Conservation (phyloP, 2,888 invertebrate genomes). For the Pyrgus malvae region DNA sequence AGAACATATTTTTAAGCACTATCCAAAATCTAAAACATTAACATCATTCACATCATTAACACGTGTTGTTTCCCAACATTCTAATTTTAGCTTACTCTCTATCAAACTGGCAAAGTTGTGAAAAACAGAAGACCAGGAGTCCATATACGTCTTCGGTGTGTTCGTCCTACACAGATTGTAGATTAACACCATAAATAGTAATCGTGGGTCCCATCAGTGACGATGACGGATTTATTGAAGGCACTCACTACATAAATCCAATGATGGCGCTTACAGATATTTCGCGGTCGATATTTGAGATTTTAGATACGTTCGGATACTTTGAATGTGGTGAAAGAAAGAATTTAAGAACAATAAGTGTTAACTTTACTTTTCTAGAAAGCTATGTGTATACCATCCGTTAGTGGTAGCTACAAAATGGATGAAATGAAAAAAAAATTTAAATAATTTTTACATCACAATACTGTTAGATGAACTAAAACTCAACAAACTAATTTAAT, state of each 20-base stretch:
- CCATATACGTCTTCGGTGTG: conserved; percentile 17
- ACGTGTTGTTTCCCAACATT: not conserved
- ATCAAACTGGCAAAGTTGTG: not conserved
- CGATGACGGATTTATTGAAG: conserved; percentile 31
- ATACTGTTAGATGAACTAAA: no score
- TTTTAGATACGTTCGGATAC: conserved; percentile 17
- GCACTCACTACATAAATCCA: conserved; percentile 17
- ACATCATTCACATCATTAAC: no score
- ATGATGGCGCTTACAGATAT: conserved; percentile 19
- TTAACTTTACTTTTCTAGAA: not conserved
- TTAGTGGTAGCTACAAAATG: no score
- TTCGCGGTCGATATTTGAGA: conserved; percentile 20
- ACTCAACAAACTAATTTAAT: no score
- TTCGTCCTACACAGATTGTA: conserved; percentile 33
- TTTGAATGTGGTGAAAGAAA: conserved; percentile 26
- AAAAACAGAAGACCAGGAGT: conserved; percentile 18
- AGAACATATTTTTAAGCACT: no score
- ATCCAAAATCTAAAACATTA: no score
- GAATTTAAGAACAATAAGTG: conserved; percentile 13
- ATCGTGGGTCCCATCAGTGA: conserved; percentile 25
- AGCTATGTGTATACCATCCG: no score
- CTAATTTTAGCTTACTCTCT: not conserved
- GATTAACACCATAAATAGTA: conserved; percentile 35
- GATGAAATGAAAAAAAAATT: no score
- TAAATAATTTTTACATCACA: no score